These are phyloP conservation scores for Diplosoma virens DNA, from an alignment of 23 tunicate species.

Conservation along the genomic window DNA sequence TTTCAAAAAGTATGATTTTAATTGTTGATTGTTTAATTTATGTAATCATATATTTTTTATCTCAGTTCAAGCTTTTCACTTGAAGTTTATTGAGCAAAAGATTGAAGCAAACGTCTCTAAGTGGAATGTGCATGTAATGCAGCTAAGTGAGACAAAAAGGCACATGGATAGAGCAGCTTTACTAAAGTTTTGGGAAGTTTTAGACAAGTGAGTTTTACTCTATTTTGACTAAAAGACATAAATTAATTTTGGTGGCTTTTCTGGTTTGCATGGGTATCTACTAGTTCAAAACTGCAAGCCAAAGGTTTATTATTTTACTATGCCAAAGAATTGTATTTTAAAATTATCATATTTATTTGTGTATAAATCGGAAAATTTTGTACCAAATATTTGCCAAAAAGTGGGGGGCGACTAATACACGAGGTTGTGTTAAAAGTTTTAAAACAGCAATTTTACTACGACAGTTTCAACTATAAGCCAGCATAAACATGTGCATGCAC, in stretches of 20 bases:
- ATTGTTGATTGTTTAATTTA: neutral
- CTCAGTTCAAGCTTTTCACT: constrained; percentile 87
- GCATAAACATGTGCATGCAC: no score
- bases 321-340: neutral
- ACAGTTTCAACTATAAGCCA: no score
- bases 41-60: no score
- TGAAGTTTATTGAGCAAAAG: constrained; percentile 84
- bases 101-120: constrained; percentile 66
- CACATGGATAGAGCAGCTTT: constrained; percentile 95
- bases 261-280: neutral
- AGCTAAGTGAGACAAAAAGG: constrained; percentile 69
- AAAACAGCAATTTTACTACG: no score
- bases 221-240: neutral
- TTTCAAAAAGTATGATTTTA: constrained; percentile 67
- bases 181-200: constrained; percentile 85
- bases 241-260: neutral
- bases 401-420: neutral
- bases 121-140: constrained; percentile 95
- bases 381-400: no score
- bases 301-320: no score
- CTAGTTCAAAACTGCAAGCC: no score
- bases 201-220: constrained; percentile 51
- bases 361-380: no score
- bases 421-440: no score
- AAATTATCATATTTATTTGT: no score